Conservation (phyloP, 2,888 invertebrate genomes). For the Cancer borealis region DNA sequence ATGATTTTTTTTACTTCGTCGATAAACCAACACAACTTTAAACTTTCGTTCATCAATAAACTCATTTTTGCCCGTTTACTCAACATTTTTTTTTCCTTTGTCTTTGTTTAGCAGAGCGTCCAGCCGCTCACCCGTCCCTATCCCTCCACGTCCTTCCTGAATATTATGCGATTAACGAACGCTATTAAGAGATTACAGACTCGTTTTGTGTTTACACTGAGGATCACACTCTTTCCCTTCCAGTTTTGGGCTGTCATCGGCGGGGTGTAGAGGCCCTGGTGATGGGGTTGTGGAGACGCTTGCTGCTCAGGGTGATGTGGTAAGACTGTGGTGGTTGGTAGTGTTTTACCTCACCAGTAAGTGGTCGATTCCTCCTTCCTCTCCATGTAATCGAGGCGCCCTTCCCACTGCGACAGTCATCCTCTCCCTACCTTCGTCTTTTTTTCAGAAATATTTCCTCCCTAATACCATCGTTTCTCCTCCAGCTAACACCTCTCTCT, state of each 20-base stretch:
- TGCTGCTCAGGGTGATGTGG: neutral
- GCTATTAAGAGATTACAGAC: constrained; percentile 29
- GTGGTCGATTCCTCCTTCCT: neutral
- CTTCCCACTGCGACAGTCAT: neutral
- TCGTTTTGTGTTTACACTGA: constrained; percentile 9
- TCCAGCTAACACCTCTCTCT: neutral
- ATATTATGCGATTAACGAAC: constrained; percentile 28
- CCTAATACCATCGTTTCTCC: neutral
- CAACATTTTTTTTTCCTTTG: neutral
- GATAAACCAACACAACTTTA: neutral
- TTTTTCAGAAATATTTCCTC: neutral
- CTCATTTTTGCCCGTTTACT: neutral
- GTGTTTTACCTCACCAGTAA: neutral
- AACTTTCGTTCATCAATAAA: constrained; percentile 20
- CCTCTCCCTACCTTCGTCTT: neutral
- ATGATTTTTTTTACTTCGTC: neutral
- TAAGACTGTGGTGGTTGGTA: neutral
- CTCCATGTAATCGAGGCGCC: neutral
- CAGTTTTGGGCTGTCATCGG: neutral
- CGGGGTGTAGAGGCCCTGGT: neutral
- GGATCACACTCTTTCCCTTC: neutral
- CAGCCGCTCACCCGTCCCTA: neutral
- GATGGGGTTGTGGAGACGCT: neutral
- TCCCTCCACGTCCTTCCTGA: neutral
- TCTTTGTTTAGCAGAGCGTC: neutral